Evolutionary conservation across 2,797 vertebrate genomes (phyloP), one percentile per base, ranked within the genome.

Genomic region (Silurus aristotelis): DNA sequence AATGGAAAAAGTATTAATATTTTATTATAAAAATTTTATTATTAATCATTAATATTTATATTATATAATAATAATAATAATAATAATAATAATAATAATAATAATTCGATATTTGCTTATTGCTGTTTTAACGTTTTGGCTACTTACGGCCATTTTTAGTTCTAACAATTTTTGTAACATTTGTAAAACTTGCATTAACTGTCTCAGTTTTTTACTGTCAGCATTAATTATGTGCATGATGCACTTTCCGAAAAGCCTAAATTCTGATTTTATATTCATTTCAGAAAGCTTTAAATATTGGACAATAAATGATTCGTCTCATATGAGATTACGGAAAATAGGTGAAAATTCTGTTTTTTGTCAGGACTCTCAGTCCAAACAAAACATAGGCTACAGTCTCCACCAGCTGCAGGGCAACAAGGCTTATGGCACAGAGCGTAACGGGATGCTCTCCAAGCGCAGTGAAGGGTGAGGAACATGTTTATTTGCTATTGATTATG

Each of bases 361-460:
- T 48, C 88, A 99, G 98, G 98, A 99, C 61, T 89, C 94, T 61
- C 97, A 97, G 90, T 89, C 95, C 55, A 97, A 97, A 58, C 96
- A 96, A 92, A 97, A 89, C 67, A 90, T 95, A 19, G 95, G 97
- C 5, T 99, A 99, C 88, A 99, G 97, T 92, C 95, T 99, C 86
- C 98, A 99, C 61, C 98, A 99, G 92, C 96, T 98, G 87, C 98
- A 99, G 94, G 98, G 98, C 9, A 97, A 99, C 95, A 99, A 99
- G 89, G 97, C 98, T 0, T 96, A 98, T 0, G 98, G 98, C 66
- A 99, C 97, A 0, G 98, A 99, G 88, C 90, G 96, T 55, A 94
- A 90, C 0, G 98, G 98, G 1, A 94, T 92, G 81, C 95, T 99
- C 13, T 97, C 95, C 93, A 99, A 99, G 93, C 97, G 94, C 67